phyloP scores from a whole-genome alignment of 1,140 invertebrate genomes.

The Goniozus legneri region DNA sequence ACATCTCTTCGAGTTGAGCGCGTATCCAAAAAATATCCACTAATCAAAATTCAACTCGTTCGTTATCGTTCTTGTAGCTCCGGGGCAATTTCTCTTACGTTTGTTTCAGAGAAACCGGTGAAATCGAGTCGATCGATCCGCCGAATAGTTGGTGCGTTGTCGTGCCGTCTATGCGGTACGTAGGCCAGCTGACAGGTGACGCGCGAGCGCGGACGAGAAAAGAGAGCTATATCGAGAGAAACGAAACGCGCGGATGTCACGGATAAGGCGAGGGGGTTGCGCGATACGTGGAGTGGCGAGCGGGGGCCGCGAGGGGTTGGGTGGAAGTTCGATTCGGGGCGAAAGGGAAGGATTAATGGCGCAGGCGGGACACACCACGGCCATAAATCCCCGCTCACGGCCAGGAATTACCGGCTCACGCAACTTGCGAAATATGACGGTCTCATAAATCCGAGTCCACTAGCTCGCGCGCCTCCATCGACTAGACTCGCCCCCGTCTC shows the following conservation, averaged over 20 bases:
- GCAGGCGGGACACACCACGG: constrained; percentile 49
- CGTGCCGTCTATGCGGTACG: no score
- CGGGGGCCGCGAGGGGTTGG: background rate
- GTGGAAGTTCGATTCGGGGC: constrained; percentile 43
- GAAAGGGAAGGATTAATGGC: constrained; percentile 53
- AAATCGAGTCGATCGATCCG: no score
- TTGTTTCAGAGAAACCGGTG: no score
- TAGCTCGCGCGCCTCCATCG: constrained; percentile 36
- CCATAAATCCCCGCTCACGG: constrained; percentile 49
- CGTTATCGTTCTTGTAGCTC: no score
- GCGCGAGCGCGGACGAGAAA: no score
- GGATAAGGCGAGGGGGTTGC: background rate
- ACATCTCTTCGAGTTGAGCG: no score
- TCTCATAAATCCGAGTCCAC: constrained; percentile 50
- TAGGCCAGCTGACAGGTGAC: no score
- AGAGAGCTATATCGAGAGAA: background rate
- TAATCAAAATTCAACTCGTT: no score
- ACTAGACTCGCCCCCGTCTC: constrained; percentile 28
- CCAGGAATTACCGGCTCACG: constrained; percentile 53
- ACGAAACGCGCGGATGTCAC: background rate
- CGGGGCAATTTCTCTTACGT: no score
- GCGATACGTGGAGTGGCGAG: background rate
- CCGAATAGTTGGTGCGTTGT: no score
- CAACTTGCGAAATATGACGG: constrained; percentile 54
- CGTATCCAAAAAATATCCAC: no score